Conservation (phyloP, 1,140 invertebrate genomes). For the Penaeus japonicus region DNA sequence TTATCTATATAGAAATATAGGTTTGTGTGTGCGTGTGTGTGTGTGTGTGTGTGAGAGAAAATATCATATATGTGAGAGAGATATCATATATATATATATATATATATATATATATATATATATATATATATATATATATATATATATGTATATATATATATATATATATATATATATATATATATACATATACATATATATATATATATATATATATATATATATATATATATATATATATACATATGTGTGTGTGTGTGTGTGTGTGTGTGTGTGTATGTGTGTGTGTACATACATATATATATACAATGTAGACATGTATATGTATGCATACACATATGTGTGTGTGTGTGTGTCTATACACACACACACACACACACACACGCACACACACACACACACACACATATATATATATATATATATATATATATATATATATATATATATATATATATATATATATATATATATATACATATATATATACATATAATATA, state of each 20-base stretch:
- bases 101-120: background rate
- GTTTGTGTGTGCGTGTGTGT: background rate
- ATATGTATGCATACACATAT: background rate
- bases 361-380: background rate
- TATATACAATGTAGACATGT: background rate
- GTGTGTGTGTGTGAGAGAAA: background rate
- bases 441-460: conserved; percentile 34
- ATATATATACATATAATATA: conserved; percentile 30
- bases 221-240: background rate
- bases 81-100: background rate
- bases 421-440: conserved; percentile 20
- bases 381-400: background rate
- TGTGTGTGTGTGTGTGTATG: background rate
- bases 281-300: background rate
- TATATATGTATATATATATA: background rate
- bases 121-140: background rate
- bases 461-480: conserved; percentile 39
- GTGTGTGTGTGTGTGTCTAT: background rate
- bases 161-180: background rate
- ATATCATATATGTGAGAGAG: background rate
- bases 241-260: conserved; percentile 2
- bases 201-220: background rate
- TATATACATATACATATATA: too few species aligned
- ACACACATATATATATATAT: conserved; percentile 17
- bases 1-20: too few species aligned